These are phyloP conservation scores for Prionailurus viverrinus DNA, from an alignment of 2,113 vertebrate species.

Conservation along the genomic window DNA sequence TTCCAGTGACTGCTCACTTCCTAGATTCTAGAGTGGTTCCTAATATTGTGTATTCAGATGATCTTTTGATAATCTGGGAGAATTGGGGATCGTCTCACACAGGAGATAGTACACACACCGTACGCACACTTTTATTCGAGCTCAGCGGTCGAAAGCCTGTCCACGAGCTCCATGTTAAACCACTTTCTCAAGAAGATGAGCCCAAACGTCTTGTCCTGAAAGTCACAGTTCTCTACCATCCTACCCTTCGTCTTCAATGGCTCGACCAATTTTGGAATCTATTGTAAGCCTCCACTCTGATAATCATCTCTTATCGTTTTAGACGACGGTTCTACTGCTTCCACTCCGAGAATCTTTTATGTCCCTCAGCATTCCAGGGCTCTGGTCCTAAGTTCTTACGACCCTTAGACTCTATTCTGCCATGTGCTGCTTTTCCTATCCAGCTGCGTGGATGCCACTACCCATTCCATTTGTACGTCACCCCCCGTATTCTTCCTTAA, in stretches of 20 bases:
- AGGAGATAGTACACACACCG: background rate
- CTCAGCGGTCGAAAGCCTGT: background rate
- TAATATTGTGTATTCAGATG: background rate
- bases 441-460: too few relatives aligned
- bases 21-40: background rate
- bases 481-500: background rate
- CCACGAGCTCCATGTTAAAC: background rate
- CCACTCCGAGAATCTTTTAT: background rate
- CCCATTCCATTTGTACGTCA: too few relatives aligned
- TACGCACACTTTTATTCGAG: background rate
- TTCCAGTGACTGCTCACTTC: background rate
- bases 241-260: background rate
- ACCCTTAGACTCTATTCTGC: rapidly evolving
- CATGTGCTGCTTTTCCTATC: background rate
- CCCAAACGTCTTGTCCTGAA: background rate
- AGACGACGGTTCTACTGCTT: too few relatives aligned
- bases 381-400: background rate
- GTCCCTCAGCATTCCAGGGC: background rate
- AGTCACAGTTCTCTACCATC: background rate
- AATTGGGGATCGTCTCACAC: background rate
- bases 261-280: background rate
- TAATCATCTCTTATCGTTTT: background rate
- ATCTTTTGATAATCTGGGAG: background rate
- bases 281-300: background rate
- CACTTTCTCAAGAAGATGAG: background rate